Conservation (phyloP, 2,113 vertebrate genomes). For the Maylandia zebra region DNA sequence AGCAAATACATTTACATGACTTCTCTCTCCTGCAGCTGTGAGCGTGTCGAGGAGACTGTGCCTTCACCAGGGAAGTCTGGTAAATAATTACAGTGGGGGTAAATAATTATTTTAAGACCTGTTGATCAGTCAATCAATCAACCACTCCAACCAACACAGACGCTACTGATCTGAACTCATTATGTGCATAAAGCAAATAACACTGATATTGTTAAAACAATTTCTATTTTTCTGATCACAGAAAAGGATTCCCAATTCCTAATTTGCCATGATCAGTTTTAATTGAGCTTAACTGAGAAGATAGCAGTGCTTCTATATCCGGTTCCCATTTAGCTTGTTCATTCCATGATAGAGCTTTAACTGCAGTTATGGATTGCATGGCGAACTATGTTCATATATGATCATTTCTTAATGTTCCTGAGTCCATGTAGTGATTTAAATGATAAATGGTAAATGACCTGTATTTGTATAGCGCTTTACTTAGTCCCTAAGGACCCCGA, state of each 20-base stretch:
- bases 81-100: neutral
- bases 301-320: neutral
- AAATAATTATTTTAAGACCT: neutral
- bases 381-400: neutral
- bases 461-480: neutral
- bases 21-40: neutral
- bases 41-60: neutral
- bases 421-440: neutral
- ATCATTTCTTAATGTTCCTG: neutral
- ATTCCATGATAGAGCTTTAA: neutral
- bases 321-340: neutral
- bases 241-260: neutral
- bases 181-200: neutral
- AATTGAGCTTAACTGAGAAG: neutral
- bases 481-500: neutral
- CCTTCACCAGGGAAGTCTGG: neutral
- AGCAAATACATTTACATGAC: neutral
- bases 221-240: neutral
- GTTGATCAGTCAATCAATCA: neutral
- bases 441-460: neutral
- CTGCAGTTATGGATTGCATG: neutral
- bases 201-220: neutral
- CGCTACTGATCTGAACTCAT: neutral
- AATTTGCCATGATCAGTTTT: neutral
- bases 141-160: neutral